A percentile compares a stretch with the other conserved stretches of the same genome.
These are phyloP conservation scores for Turritopsis rubra DNA, from an alignment of 30 jellyfish, hydroid and myxozoan genomes.

Conservation along the genomic window DNA sequence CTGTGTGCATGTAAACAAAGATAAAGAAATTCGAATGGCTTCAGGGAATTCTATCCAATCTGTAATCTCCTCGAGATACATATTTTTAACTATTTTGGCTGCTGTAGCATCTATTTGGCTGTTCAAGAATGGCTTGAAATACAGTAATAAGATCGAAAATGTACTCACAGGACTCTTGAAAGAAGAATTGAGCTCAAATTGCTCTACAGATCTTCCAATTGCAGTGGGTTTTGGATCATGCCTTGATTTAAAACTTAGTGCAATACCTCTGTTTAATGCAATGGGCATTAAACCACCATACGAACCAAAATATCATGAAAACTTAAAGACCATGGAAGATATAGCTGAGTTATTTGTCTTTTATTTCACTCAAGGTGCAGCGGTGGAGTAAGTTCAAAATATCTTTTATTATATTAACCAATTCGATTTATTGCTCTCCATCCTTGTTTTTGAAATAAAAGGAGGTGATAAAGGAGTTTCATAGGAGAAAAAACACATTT, in stretches of 20 bases:
- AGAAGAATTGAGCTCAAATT: conserved; percentile 60
- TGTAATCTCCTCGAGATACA: not conserved
- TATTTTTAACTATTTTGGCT: not conserved
- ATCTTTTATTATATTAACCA: not conserved
- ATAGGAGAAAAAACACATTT: no score
- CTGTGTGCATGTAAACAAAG: not conserved
- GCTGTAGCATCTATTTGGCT: not conserved
- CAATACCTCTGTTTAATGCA: conserved; percentile 49
- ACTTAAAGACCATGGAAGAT: conserved; percentile 32
- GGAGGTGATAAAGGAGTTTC: no score
- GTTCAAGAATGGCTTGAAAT: not conserved
- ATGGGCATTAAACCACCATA: conserved; percentile 56
- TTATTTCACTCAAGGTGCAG: conserved; percentile 85
- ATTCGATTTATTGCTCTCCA: no score
- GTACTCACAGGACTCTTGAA: conserved; percentile 52
- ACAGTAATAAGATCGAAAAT: not conserved
- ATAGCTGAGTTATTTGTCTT: conserved; percentile 65
- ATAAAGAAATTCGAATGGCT: not conserved
- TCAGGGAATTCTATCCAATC: not conserved
- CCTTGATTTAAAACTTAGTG: conserved; percentile 69
- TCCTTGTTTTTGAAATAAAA: no score
- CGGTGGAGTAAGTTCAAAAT: conserved; percentile 62
- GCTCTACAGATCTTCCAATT: conserved; percentile 50
- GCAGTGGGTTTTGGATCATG: conserved; percentile 96
- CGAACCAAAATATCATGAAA: conserved; percentile 55